Evolutionary conservation across 2,888 invertebrate genomes (phyloP).

Genomic region (Ariolimax columbianus): DNA sequence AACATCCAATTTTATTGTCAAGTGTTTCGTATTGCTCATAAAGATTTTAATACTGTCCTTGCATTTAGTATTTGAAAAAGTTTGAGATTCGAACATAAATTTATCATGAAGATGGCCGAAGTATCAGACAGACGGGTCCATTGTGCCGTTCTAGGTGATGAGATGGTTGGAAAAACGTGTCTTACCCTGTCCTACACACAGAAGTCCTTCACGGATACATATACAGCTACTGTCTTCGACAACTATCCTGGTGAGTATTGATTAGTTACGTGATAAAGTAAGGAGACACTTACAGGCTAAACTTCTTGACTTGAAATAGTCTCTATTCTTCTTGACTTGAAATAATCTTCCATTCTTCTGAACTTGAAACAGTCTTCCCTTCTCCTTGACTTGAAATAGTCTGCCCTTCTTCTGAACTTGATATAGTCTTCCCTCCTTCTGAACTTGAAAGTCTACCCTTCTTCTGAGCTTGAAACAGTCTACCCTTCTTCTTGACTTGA

Average conservation of each 20-base stretch:
- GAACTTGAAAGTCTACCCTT: no score
- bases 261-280: no score
- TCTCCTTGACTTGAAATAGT: no score
- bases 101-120: slow-evolving; percentile 47
- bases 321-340: no score
- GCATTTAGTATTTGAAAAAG: neutral
- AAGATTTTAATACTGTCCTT: neutral
- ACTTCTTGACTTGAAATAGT: no score
- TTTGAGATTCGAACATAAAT: neutral
- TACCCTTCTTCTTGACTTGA: no score
- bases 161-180: slow-evolving; percentile 70
- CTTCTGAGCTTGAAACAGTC: no score
- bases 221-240: slow-evolving; percentile 67
- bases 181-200: slow-evolving; percentile 63
- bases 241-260: slow-evolving; percentile 62
- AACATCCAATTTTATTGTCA: neutral
- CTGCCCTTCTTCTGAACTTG: no score
- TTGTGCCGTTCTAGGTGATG: slow-evolving; percentile 68
- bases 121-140: slow-evolving; percentile 58
- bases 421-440: no score
- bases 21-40: neutral
- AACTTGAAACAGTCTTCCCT: no score
- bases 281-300: no score
- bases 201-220: slow-evolving; percentile 54
- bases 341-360: no score